Base-by-base conservation (phyloP, 53 echinoderm and acorn worm species). In the Holothuria scabra region DNA sequence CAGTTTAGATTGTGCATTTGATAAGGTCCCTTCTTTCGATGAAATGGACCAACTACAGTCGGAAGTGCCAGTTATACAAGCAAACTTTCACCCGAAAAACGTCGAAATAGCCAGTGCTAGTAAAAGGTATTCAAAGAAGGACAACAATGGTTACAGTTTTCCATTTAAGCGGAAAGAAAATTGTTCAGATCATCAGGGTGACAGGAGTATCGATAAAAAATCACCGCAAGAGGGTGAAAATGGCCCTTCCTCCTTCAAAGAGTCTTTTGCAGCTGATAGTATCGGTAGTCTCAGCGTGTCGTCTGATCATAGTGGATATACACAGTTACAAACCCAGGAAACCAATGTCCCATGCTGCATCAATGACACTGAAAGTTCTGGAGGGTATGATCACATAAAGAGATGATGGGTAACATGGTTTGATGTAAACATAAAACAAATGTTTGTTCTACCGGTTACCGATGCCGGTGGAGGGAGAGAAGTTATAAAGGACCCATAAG, bases 301-400 rank as follows among this genome's bases (percentile, higher is more conserved):
- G 16, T 69, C 69, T 21, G 44, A 69, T 2, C 20, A 30, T 6
- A 69, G 69, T 69, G 69, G 69, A 69, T 69, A 69, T n/a, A 69
- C 34, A 19, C 69, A 69, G 30, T 18, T 69, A 41, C 34, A 52
- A 52, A 18, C 52, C 16, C 52, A 18, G 52, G 52, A 52, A 52
- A 52, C 52, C 16, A 52, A 52, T 12, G 14, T 52, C 2, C 14
- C 18, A 1, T 16, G 52, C 52, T 1, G 18, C 14, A 3, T 11
- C 0, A 22, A 64, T 22, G 76, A 76, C 25, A 76, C 49, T 25
- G 56, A 56, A 52, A 76, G 56, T 46, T 46, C 46, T 22, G 76
- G 56, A 46, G 76, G 49, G 19, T 76, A 49, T 49, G 49, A 69
- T 69, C 70, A 33, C 14, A 34, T 34, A 4, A 31, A 70, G 38